These are phyloP conservation scores for Tetramorium bicarinatum DNA, from an alignment of 2,888 invertebrate genomes.

Conservation along the genomic window DNA sequence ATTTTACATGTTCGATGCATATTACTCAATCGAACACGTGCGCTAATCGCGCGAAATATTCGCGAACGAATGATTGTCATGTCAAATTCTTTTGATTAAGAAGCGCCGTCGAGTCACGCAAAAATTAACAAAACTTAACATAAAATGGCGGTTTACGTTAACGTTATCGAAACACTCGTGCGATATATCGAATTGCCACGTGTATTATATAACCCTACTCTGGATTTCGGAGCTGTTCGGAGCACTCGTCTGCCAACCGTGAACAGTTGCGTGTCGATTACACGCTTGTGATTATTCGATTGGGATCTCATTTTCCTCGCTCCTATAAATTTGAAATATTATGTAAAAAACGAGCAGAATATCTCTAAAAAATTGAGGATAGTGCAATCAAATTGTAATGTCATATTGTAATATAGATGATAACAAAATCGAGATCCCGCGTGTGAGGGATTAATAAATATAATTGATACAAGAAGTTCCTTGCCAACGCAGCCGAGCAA, in stretches of 20 bases:
- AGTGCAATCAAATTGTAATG: neutral
- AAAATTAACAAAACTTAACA: neutral
- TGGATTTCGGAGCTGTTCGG: neutral
- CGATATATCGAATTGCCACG: constrained; percentile 31
- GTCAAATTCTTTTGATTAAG: neutral
- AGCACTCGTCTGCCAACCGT: neutral
- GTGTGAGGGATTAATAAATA: neutral
- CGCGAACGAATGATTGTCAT: neutral
- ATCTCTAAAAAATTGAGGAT: neutral
- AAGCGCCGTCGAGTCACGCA: neutral
- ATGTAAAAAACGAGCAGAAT: neutral
- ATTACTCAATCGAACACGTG: neutral
- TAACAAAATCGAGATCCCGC: neutral
- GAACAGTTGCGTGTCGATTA: neutral
- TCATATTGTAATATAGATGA: neutral
- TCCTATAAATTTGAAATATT: neutral
- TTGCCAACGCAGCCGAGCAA: neutral
- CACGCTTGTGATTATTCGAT: neutral
- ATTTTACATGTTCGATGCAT: too few species aligned
- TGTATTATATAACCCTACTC: constrained; percentile 15
- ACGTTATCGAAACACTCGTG: neutral
- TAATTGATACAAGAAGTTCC: neutral
- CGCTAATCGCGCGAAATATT: neutral
- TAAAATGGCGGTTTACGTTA: too few species aligned
- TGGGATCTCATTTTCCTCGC: neutral